Evolutionary conservation across 2,797 vertebrate genomes (phyloP), one percentile per base, ranked within the genome.

Genomic region (Chelmon rostratus): DNA sequence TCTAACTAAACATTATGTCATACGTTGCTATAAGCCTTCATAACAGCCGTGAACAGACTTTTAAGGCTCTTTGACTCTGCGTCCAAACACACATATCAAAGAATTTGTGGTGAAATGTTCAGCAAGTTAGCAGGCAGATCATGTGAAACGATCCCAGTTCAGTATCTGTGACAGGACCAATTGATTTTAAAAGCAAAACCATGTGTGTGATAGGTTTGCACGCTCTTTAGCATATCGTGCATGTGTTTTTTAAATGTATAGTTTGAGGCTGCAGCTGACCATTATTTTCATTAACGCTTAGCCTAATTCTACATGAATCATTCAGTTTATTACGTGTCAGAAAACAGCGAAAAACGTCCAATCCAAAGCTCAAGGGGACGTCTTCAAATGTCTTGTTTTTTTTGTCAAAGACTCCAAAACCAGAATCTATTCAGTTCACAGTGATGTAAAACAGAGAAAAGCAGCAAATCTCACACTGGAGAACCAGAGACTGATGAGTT

Each of bases 91-190:
- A 42, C 35, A 61, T 23, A 21, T 78, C 49, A 58, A 47, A 64
- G n/a, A 46, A 57, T 54, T 8, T 63, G 61, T 28, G 10, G 12
- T 52, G 6, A 73, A 71, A 71, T 35, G 31, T 35, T 49, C 4
- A 44, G 57, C 23, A 59, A 5, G 15, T 79, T 25, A 35, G 31
- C 44, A 25, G 53, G 25, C 52, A 35, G 64, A 52, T 74, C 37
- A 28, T 77, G 67, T 75, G 40, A 70, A 42, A 73, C 54, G 2
- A 58, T 70, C 42, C 15, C 42, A 59, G 69, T 63, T 84, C n/a
- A 66, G 35, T 52, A 66, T 69, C 46, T 53, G 35, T 63, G 31
- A 72, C 38, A 23, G 18, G 23, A 64, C 61, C 61, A 75, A 63
- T 2, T 25, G 8, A 46, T 71, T 46, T 19, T 21, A 37, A 25